Conservation (phyloP, 2,888 invertebrate genomes). For the Tiliacea citrago region DNA sequence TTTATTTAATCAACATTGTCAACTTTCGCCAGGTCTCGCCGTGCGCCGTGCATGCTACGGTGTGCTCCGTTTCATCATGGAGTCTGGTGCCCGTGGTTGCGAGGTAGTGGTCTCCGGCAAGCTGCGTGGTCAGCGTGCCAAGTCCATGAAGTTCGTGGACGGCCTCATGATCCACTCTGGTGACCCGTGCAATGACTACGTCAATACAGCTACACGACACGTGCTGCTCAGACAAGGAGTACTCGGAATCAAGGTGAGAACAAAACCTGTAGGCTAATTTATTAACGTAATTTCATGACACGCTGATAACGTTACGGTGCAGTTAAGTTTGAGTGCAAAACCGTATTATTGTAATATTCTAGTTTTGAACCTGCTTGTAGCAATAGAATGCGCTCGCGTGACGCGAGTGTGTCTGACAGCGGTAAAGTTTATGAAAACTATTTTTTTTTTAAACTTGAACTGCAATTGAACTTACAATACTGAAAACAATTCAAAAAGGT, state of each 20-base stretch:
- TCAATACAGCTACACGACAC: slow-evolving; percentile 99
- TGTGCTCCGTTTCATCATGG: slow-evolving; percentile 99
- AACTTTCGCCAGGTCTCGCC: slow-evolving; percentile 89
- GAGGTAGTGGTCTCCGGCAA: slow-evolving; percentile 99
- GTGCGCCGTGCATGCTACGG: slow-evolving; percentile 99
- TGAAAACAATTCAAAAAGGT: background rate
- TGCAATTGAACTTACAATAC: background rate
- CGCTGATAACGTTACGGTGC: background rate
- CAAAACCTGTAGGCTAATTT: background rate
- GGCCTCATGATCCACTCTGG: slow-evolving; percentile 99
- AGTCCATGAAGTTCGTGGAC: slow-evolving; percentile 99
- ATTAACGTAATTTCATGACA: background rate
- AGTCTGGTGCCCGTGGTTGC: slow-evolving; percentile 98
- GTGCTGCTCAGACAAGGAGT: slow-evolving; percentile 98
- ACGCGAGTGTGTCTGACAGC: background rate
- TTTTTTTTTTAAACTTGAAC: background rate
- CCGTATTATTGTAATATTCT: background rate
- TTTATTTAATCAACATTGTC: background rate
- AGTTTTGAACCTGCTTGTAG: background rate
- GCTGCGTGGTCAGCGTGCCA: slow-evolving; percentile 99
- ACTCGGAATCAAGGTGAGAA: slow-evolving; percentile 93
- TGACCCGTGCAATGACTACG: slow-evolving; percentile 99
- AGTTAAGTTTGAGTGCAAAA: background rate
- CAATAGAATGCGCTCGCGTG: background rate
- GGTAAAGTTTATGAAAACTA: background rate